phyloP scores from a whole-genome alignment of 2,888 invertebrate genomes.

The Campoplex capitator region DNA sequence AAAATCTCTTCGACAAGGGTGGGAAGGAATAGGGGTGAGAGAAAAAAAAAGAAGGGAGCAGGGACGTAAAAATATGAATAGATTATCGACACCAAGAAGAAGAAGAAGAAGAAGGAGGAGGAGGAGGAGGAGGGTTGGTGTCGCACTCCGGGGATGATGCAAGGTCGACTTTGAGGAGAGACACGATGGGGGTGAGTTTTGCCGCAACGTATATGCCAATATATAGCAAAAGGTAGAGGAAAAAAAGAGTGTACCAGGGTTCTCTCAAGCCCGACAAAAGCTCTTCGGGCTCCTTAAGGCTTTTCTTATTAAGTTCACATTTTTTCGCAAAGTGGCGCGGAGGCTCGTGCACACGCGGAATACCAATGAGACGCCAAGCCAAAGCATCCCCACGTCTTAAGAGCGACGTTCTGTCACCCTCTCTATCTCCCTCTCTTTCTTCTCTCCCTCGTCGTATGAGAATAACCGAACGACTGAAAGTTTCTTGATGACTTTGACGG shows the following conservation, averaged over 20 bases:
- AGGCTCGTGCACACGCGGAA: constrained; percentile 77
- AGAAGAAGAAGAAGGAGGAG: too few relatives aligned
- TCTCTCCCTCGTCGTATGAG: constrained; percentile 18
- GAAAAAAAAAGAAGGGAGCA: constrained; percentile 55
- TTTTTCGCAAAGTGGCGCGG: constrained; percentile 83
- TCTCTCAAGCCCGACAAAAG: constrained; percentile 77
- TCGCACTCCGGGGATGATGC: constrained; percentile 40
- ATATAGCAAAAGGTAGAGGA: constrained; percentile 40
- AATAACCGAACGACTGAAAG: constrained; percentile 53
- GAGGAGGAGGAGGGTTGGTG: constrained; percentile 30
- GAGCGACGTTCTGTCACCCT: constrained; percentile 68
- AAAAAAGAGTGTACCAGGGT: constrained; percentile 62
- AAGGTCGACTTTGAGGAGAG: constrained; percentile 35
- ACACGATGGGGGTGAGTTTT: constrained; percentile 15
- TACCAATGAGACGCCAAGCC: constrained; percentile 81
- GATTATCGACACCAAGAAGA: constrained; percentile 73
- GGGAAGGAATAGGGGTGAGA: constrained; percentile 42
- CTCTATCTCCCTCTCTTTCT: constrained; percentile 6
- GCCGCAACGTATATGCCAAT: constrained; percentile 19
- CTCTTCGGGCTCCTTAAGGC: constrained; percentile 80
- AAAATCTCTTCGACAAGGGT: constrained; percentile 30
- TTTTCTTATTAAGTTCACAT: constrained; percentile 84
- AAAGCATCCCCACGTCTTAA: constrained; percentile 68
- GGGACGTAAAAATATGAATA: constrained; percentile 77
- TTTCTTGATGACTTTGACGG: constrained; percentile 62